Percentiles rank a stretch among this genome's conserved stretches.
Conservation (phyloP, 2,888 invertebrate genomes). For the Brachypalpus laphriformis region DNA sequence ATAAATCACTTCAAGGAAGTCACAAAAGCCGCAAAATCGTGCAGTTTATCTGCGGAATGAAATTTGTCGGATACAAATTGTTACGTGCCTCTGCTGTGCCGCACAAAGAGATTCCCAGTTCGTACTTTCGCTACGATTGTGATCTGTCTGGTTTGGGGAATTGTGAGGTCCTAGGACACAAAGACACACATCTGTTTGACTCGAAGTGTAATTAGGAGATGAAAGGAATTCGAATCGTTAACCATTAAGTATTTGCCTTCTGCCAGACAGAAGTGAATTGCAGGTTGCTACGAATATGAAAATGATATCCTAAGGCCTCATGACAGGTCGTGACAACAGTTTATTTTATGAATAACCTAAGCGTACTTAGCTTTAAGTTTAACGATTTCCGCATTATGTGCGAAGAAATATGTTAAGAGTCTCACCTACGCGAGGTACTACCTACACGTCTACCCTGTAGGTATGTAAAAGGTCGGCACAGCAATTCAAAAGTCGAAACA, state of each 20-base stretch:
- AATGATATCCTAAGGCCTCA: constrained; percentile 20
- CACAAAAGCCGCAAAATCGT: constrained; percentile 23
- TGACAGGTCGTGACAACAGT: constrained; percentile 32
- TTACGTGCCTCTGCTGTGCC: constrained; percentile 5
- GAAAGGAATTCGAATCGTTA: constrained; percentile 2
- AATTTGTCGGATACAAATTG: constrained; percentile 42
- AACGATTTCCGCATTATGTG: constrained; percentile 1
- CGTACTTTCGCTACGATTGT: constrained; percentile 23
- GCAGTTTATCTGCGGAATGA: constrained; percentile 41
- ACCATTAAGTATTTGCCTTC: neutral
- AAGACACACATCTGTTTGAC: constrained; percentile 10
- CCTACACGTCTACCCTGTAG: no score
- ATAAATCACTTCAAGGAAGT: constrained; percentile 65
- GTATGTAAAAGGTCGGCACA: no score
- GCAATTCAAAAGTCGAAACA: no score
- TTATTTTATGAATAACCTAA: neutral
- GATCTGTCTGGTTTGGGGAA: constrained; percentile 1
- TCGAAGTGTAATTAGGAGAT: constrained; percentile 35
- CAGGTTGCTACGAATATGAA: neutral
- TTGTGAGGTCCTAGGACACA: constrained; percentile 20
- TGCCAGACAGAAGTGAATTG: constrained; percentile 3
- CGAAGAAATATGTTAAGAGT: no score
- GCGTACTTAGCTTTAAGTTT: neutral
- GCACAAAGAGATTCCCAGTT: constrained; percentile 5
- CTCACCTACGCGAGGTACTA: no score